These are phyloP conservation scores for Alviniconcha marisindica DNA, from an alignment of 1,140 invertebrate species.

Conservation along the genomic window DNA sequence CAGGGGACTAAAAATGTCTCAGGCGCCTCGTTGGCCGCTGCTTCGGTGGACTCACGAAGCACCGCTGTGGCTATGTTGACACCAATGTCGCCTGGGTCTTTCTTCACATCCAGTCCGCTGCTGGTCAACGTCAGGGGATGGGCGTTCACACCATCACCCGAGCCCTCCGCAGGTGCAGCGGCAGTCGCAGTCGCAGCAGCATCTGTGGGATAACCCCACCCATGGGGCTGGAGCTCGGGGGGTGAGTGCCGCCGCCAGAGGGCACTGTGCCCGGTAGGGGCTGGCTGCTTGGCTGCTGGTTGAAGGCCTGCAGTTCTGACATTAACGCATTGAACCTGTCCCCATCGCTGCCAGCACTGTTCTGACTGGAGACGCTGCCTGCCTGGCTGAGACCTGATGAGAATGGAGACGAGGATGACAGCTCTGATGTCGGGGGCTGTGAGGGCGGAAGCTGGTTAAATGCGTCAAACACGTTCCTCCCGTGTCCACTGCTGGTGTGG, in stretches of 20 bases:
- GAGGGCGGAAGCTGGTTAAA: background rate
- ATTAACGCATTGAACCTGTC: slow-evolving; percentile 4
- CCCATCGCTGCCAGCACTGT: background rate
- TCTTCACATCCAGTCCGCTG: background rate
- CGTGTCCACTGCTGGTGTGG: background rate
- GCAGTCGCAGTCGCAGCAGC: too few species aligned
- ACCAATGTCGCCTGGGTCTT: background rate
- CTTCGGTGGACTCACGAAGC: background rate
- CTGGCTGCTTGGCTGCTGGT: background rate
- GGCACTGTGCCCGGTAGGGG: too few species aligned
- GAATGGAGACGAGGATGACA: background rate
- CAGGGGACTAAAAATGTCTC: background rate
- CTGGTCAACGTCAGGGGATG: background rate
- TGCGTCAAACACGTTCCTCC: background rate
- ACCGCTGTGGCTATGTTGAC: background rate
- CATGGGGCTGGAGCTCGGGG: too few species aligned
- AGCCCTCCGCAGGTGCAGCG: too few species aligned
- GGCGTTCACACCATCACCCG: too few species aligned
- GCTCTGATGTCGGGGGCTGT: background rate
- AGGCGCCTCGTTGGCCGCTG: background rate
- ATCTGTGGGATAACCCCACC: too few species aligned
- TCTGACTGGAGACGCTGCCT: background rate
- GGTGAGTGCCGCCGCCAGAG: too few species aligned
- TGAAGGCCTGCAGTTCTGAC: slow-evolving; percentile 18
- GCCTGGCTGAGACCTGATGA: background rate